Evolutionary conservation across 2,888 invertebrate species (phyloP), one percentile per base, ranked within the genome.

Genomic region (Amiota communis): DNA sequence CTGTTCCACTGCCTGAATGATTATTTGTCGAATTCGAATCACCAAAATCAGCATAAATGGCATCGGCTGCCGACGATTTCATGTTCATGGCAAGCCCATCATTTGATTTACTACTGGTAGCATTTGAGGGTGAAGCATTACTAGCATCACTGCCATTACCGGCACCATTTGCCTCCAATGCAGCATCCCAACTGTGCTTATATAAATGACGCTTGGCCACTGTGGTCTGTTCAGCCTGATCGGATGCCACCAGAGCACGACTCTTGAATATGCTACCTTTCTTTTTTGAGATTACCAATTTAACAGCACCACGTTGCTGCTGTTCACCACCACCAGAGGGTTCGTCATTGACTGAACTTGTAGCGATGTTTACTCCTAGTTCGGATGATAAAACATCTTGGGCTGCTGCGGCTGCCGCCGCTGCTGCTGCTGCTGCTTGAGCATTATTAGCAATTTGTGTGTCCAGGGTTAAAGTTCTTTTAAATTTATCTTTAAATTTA

Each of bases 211-310:
- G 92, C 89, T 96, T 95, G 83, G 95, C 80, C 93, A 75, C 93
- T 90, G 72, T 93, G 93, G 77, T 84, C 70, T 87, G 83, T 73
- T 88, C 86, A 1, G 87, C 91, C 73, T 87, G 86, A 59, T 87
- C 87, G n/a, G 87, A 84, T 1, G 83, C 85, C 15, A 93, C 92
- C 78, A 94, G 89, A 13, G 94, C 93, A 74, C 96, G 93, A 85
- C 96, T 96, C 87, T 97, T 97, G 87, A 97, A 97, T 88, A 97
- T 96, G 83, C 96, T 96, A 65, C 96, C 96, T 87, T 97, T 96
- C 88, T 96, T 96, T 87, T 94, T 94, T 1, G 94, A 94, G 77
- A 94, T 94, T 17, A 94, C 93, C 77, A 94, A 88, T 85, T 94
- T 94, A 20, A 93, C 93, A 87, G 88, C 82, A 36, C 87, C 82